A percentile compares a stretch with the other conserved stretches of the same genome.
These are phyloP conservation scores for Brassicogethes aeneus DNA, from an alignment of 2,888 invertebrate genomes.

Conservation along the genomic window DNA sequence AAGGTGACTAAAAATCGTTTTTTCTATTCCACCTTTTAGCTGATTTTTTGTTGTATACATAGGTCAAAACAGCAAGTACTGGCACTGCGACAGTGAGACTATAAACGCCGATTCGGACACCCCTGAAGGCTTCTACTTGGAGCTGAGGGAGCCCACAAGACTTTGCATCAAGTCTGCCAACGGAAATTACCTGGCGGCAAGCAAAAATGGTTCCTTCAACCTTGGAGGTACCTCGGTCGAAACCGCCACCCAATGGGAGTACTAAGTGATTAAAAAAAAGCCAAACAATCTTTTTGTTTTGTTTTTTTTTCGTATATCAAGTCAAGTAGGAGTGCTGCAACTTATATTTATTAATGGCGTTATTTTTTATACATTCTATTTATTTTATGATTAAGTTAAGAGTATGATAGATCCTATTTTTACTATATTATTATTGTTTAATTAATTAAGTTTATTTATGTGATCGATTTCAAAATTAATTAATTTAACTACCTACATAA, in stretches of 20 bases:
- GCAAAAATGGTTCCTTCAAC: conserved; percentile 86
- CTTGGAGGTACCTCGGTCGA: conserved; percentile 70
- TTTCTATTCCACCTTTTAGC: too few species aligned
- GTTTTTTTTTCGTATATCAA: conserved; percentile 5
- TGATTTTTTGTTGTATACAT: too few species aligned
- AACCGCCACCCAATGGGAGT: conserved; percentile 88
- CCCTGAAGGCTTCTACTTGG: conserved; percentile 82
- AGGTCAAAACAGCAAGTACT: conserved; percentile 91
- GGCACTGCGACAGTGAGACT: conserved; percentile 83
- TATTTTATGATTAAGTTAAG: conserved; percentile 17
- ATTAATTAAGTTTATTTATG: conserved; percentile 12
- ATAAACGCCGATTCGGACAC: conserved; percentile 78
- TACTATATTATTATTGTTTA: too few species aligned
- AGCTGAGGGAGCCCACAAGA: conserved; percentile 86
- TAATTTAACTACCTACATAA: conserved; percentile 11
- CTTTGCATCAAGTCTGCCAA: conserved; percentile 77
- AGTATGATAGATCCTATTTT: conserved; percentile 14
- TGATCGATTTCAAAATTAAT: conserved; percentile 16
- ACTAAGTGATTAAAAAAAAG: conserved; percentile 49
- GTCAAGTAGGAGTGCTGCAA: conserved; percentile 4
- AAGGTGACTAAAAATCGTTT: conserved; percentile 56
- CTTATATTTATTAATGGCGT: conserved; percentile 12
- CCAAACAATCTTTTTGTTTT: background rate
- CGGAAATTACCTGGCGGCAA: conserved; percentile 75
- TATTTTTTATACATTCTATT: conserved; percentile 21